Base-by-base conservation (phyloP, 2,888 invertebrate genomes). In the Stomorhina lunata region DNA sequence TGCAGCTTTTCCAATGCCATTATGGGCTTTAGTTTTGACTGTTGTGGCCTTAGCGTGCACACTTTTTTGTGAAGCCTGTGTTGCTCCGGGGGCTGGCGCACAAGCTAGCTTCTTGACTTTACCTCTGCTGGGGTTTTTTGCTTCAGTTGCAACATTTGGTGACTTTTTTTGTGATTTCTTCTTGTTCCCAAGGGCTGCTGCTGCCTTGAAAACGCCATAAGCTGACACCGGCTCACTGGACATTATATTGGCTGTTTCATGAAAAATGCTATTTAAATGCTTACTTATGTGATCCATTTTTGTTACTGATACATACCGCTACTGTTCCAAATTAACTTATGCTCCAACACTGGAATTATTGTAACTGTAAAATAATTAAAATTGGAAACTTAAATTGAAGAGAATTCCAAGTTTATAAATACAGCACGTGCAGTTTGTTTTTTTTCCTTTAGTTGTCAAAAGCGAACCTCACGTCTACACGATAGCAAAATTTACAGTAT, bases 171-270 rank as follows among this genome's bases (percentile, higher is more conserved):
- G 75, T 2, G 48, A 29, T 9, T 37, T 55, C 48, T 78, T 85
- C 1, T 17, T 68, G 6, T 4, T 1, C 22, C 43, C n/a, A 2
- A 55, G 9, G 20, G 22, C 22, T 55, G 78, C 79, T 9, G 55
- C 48, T 10, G 73, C 71, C 12, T 80, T 84, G 12, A 86, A 86
- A 0, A 69, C 84, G 20, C 81, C 69, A 84, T 85, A 86, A 15
- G 86, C 86, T 27, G 87, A 86, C 10, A 85, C 55, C 68, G 71
- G 83, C 59, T 83, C 81, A 2, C 34, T 22, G 25, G 75, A 65
- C 82, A 82, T 82, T 59, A 69, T 78, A 3, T 57, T 1, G 12
- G 73, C 73, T 34, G 73, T 61, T 9, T 69, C 73, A 50, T 69
- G 65, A 48, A 73, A 61, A 78, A 45, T 32, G 34, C 34, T 68